Evolutionary conservation across 2,888 invertebrate genomes (phyloP), one percentile per base, ranked within the genome.

Genomic region (Odontocolon sp.): DNA sequence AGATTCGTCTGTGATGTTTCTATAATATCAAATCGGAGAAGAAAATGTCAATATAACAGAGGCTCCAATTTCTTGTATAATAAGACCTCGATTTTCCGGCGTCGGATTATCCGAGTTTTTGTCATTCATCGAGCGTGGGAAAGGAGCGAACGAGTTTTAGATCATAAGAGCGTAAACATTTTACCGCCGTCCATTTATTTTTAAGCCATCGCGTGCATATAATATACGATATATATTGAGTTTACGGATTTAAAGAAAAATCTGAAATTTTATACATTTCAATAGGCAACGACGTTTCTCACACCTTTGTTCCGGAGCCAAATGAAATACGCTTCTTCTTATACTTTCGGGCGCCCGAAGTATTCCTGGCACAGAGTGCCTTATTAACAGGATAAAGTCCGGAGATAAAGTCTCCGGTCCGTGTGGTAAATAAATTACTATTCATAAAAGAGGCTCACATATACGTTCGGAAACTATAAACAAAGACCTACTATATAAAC

Each of bases 321-420:
- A 42, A 38, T 42, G 40, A 40, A 42, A 59, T 14, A 42, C 40
- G 28, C 36, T 18, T 56, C 9, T 28, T 16, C 38, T 47, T 67
- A 67, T 56, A 67, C 56, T 47, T 47, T 47, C 56, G 57, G 57
- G 56, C 68, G 47, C 67, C 56, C 56, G 57, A 68, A 63, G 56
- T 82, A 87, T 85, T 86, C 81, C 81, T 82, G 87, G 85, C 86
- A 87, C 86, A 67, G 77, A 85, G 85, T 88, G 88, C 86, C 87
- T 88, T 86, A 86, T 81, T 54, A 45, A 18, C 31, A 40, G 21
- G 50, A 50, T 16, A 14, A 23, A 52, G n/a, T n/a, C n/a, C n/a
- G n/a, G n/a, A 21, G 2, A 18, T 38, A 26, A 50, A 36, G 8
- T 21, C 16, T 21, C 16, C 14, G 28, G 16, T 52, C 47, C 47